Base-by-base conservation (phyloP, 1,140 invertebrate species). In the Drosophila mauritiana region DNA sequence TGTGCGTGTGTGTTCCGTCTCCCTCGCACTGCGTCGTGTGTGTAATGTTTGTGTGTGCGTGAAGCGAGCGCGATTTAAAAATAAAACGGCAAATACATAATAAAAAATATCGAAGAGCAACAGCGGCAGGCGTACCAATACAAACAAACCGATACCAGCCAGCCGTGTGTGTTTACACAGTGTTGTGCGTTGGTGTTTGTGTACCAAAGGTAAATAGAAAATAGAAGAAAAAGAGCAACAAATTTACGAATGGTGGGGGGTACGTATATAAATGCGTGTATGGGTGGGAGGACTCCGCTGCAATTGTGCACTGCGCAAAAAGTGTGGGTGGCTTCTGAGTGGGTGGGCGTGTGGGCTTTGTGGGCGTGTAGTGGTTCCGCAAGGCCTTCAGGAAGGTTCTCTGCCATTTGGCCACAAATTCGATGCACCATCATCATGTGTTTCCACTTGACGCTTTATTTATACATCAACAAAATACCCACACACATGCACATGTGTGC, bases 41-140 rank as follows among this genome's bases (percentile, higher is more conserved):
- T 53, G 13, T 22, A 22, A 22, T 22, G 20, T 54, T 58, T 49
- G 43, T 69, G 75, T 59, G 63, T 56, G 49, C 15, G 49, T 51
- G 48, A 51, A 15, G 49, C 31, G 68, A 75, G 40, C 55, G 53
- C 62, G 76, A 69, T 88, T 88, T 88, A 89, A 89, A 88, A 88
- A 88, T 88, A 88, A 88, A 77, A 80, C 83, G 40, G 76, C 80
- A 84, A 88, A 84, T 88, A 85, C 82, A 85, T 85, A 85, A 82
- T 53, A 81, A 78, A 80, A 49, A 49, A 78, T 78, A 84, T 89
- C 68, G 78, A 84, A 70, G 80, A 72, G 70, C 77, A 81, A 58
- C 75, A 88, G 62, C 57, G 64, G 72, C 75, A 36, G 52, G 73
- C 75, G 72, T 63, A 73, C 78, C 62, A 75, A 40, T 58, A 84